Evolutionary conservation across 2,797 vertebrate species (phyloP), one percentile per base, ranked within the genome.

Genomic region (Gorsachius magnificus): DNA sequence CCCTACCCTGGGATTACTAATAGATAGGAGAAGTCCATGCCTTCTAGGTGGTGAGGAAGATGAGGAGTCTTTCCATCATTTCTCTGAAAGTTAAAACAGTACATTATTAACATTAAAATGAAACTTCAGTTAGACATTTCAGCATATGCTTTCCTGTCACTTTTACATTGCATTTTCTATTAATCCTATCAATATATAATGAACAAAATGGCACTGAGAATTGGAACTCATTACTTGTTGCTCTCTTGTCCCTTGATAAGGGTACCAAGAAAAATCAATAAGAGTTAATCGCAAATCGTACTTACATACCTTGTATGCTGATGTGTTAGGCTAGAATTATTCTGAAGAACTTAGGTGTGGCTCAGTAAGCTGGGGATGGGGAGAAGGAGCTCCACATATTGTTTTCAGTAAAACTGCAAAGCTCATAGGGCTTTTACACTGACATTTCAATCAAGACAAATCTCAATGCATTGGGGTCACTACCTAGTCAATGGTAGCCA

Each of bases 31-130:
- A 85, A 86, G 9, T 2, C 16, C 54, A 16, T 91, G 16, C 92
- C 68, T 83, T 95, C 65, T 6, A 56, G 16, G 31, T 5, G 4
- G 14, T 46, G 21, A 48, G 31, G 29, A 89, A 83, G 75, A 33
- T 33, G n/a, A 94, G 33, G 33, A 68, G 36, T 50, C 48, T 50
- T 85, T 83, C 79, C 76, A 13, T 51, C 8, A 11, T 66, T 87
- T 80, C 63, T 89, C 94, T 97, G 93, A 60, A 97, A 97, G 46
- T 53, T 72, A 89, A 93, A 95, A 65, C 7, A 85, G 9, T 18
- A 80, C 6, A 71, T 64, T 63, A 88, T 87, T 68, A 95, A 41
- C 20, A 76, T 56, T 48, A 57, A 88, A 93, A 81, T 9, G 7
- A 81, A 91, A 75, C 3, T 63, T 64, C 19, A 77, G 25, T 46